Evolutionary conservation across 2,888 invertebrate species (phyloP).

Genomic region (Himalopsyche tibetana): DNA sequence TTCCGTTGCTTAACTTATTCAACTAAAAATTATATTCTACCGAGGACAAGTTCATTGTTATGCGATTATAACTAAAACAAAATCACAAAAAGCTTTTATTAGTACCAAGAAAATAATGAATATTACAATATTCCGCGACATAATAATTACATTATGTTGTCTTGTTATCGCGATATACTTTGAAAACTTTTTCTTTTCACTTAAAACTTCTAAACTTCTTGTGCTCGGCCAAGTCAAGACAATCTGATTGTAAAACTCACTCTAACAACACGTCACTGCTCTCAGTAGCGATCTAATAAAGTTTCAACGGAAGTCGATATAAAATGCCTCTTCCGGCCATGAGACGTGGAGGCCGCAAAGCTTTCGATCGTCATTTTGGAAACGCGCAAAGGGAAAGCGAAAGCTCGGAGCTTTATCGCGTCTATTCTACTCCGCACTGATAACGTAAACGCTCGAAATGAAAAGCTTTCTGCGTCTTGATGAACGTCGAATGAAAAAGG

Average conservation of each 20-base stretch:
- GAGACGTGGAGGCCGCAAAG: constrained; percentile 2
- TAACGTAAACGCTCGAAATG: constrained; percentile 44
- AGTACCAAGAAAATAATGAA: no score
- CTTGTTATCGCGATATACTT: background rate
- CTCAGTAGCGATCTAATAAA: constrained; percentile 7
- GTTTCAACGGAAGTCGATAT: constrained; percentile 15
- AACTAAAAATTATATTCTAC: no score
- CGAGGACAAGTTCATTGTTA: no score
- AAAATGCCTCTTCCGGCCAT: constrained; percentile 21
- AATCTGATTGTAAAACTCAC: constrained; percentile 34
- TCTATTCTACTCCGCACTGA: constrained; percentile 22
- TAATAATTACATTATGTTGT: no score
- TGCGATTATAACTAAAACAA: no score
- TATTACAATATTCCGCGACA: no score
- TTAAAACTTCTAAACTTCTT: background rate
- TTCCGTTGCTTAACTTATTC: no score
- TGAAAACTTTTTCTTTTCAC: constrained; percentile 20
- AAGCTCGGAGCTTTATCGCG: constrained; percentile 33
- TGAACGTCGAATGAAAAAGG: background rate
- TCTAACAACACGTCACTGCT: constrained; percentile 1
- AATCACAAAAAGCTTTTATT: no score
- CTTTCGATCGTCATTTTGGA: background rate
- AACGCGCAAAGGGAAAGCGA: constrained; percentile 41
- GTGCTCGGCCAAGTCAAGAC: background rate
- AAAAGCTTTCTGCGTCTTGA: constrained; percentile 40